Percentiles rank a stretch among this genome's conserved stretches.
Evolutionary conservation across 2,797 vertebrate species (phyloP).

Genomic region (Malacoctenus gilli): DNA sequence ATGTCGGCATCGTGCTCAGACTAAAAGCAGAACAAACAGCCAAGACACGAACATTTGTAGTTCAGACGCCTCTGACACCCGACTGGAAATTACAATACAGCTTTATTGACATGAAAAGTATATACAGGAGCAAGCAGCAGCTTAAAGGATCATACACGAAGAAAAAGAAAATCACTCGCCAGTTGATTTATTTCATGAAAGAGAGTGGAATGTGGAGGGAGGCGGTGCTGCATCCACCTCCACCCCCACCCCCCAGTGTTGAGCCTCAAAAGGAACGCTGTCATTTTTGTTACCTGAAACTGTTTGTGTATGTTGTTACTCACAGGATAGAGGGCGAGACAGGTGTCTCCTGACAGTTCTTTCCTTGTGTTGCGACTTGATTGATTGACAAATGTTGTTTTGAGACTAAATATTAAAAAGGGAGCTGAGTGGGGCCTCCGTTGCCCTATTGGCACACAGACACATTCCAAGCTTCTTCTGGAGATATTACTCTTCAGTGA

Average conservation of each 20-base stretch:
- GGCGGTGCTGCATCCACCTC: conserved; percentile 1
- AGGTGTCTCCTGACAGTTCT: conserved; percentile 34
- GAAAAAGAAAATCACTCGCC: conserved; percentile 10
- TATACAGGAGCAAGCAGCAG: conserved; percentile 18
- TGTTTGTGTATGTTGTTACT: conserved; percentile 49
- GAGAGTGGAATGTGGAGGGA: conserved; percentile 45
- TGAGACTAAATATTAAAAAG: conserved; percentile 62
- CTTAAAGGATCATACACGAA: conserved; percentile 15
- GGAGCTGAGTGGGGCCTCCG: conserved; percentile 6
- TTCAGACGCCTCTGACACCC: not conserved
- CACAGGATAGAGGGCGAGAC: conserved; percentile 19
- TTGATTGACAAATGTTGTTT: conserved; percentile 70
- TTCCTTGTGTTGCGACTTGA: conserved; percentile 18
- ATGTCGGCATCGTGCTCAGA: conserved; percentile 30
- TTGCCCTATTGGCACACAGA: conserved; percentile 7
- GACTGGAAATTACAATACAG: conserved; percentile 21
- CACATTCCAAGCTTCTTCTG: conserved; percentile 23
- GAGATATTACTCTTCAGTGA: conserved; percentile 41
- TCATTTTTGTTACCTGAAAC: conserved; percentile 41
- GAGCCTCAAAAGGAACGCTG: conserved; percentile 18
- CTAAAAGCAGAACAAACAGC: conserved; percentile 25
- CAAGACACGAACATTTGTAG: conserved; percentile 11
- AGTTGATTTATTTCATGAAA: conserved; percentile 50
- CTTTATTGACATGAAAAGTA: conserved; percentile 31
- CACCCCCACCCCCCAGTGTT: conserved; percentile 14